Evolutionary conservation across 2,888 invertebrate species (phyloP), one percentile per base, ranked within the genome.

Genomic region (Ectemnius cavifrons): DNA sequence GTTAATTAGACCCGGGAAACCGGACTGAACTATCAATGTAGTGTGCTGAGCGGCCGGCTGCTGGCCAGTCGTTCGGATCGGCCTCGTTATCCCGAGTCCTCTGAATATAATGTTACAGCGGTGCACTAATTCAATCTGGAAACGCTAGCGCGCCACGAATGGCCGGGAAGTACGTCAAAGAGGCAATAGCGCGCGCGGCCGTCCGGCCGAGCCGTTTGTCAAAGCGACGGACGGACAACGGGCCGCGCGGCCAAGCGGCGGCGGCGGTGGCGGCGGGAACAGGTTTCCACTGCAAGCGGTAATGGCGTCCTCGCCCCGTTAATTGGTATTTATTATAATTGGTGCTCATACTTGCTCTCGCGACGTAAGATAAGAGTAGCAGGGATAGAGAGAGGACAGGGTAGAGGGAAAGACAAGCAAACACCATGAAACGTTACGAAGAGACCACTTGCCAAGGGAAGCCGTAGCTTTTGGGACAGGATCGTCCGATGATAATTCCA

Each of bases 311-410:
- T 84, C 82, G 83, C 79, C 86, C 86, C 86, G 87, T 89, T 90
- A 90, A 90, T 90, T 90, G 89, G 87, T 90, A 90, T 90, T 90
- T 90, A 90, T 90, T 90, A 90, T 90, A 89, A 90, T 90, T 89
- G 89, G 89, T 87, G 86, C 85, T 84, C 82, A 84, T 84, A 84
- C 83, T 84, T 80, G 82, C 73, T 79, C 37, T 37, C 82, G 77
- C 82, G 67, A 73, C 61, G 67, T 62, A 65, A 82, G 83, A 80
- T 82, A 81, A 79, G 80, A 63, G 67, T 73, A 63, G 49, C 16
- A 8, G 37, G 59, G 37, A 71, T 63, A 79, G 67, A 76, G 80
- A 49, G 45, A 6, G 16, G 37, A 11, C 28, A 5, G 28, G 13
- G 16, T 13, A 28, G 18, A 56, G 14, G 13, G 46, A 13, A 18